These are phyloP conservation scores for Eristalinus sepulchralis DNA, from an alignment of 2,888 invertebrate genomes.

Conservation along the genomic window DNA sequence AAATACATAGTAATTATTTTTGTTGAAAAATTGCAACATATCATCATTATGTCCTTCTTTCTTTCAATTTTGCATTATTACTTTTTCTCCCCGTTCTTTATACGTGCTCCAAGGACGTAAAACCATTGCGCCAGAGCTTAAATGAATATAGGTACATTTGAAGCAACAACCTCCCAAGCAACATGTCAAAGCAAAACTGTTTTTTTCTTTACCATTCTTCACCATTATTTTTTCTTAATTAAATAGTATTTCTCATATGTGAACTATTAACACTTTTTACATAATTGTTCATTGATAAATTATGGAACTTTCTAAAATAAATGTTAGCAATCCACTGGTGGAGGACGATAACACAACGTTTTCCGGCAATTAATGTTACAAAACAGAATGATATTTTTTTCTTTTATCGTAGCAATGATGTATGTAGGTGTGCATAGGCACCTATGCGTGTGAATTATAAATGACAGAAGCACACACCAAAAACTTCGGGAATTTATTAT, in stretches of 20 bases:
- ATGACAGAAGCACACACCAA: not conserved
- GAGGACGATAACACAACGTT: not conserved
- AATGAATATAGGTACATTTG: slow-evolving; percentile 18
- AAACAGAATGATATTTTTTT: not conserved
- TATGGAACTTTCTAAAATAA: not conserved
- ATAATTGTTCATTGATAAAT: not conserved
- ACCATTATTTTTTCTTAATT: too few relatives aligned
- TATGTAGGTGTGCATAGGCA: not conserved
- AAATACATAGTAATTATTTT: too few relatives aligned
- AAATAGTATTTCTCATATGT: too few relatives aligned
- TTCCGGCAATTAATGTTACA: slow-evolving; percentile 4
- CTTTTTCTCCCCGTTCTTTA: not conserved
- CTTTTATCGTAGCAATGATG: slow-evolving; percentile 17
- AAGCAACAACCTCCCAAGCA: slow-evolving; percentile 69
- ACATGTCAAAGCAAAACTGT: slow-evolving; percentile 57
- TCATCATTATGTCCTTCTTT: slow-evolving; percentile 4
- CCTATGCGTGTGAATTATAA: not conserved
- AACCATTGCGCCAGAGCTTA: slow-evolving; percentile 29
- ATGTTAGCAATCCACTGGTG: slow-evolving; percentile 38
- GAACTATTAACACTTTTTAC: too few relatives aligned
- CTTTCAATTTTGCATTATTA: not conserved
- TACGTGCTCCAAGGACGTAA: slow-evolving; percentile 49
- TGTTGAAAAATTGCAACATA: not conserved
- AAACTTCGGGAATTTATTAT: not conserved
- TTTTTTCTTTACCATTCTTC: slow-evolving; percentile 26